Percentiles rank a stretch among this genome's conserved stretches.
These are phyloP conservation scores for Chrysoperla carnea DNA, from an alignment of 1,140 invertebrate genomes.

Conservation along the genomic window DNA sequence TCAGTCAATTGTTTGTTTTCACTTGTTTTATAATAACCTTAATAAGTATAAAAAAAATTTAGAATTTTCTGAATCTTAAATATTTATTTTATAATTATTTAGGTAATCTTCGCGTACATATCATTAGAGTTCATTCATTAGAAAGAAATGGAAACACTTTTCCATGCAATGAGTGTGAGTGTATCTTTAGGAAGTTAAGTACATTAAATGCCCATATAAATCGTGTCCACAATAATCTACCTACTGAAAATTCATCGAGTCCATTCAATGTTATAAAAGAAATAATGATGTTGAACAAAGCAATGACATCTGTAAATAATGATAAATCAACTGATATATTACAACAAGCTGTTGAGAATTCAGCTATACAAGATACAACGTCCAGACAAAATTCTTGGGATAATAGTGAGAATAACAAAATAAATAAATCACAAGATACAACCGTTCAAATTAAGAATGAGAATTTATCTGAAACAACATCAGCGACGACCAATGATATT, in stretches of 20 bases:
- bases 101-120: constrained; percentile 51
- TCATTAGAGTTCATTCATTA: constrained; percentile 45
- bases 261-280: constrained; percentile 14
- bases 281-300: constrained; percentile 12
- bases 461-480: neutral
- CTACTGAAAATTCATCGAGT: constrained; percentile 9
- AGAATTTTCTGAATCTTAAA: too few species aligned
- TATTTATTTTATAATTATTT: constrained; percentile 6
- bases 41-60: too few species aligned
- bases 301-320: constrained; percentile 10
- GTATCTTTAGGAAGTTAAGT: constrained; percentile 49
- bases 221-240: constrained; percentile 23
- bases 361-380: constrained; percentile 1
- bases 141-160: constrained; percentile 30
- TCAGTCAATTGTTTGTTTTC: too few species aligned
- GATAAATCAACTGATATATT: constrained; percentile 25
- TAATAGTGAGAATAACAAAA: constrained; percentile 12
- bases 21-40: too few species aligned
- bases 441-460: neutral
- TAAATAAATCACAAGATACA: constrained; percentile 1
- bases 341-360: constrained; percentile 35
- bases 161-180: constrained; percentile 46
- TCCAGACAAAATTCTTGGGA: constrained; percentile 6
- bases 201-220: constrained; percentile 56
- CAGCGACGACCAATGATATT: neutral